phyloP scores from a whole-genome alignment of 2,113 vertebrate genomes.

The Aythya baeri region DNA sequence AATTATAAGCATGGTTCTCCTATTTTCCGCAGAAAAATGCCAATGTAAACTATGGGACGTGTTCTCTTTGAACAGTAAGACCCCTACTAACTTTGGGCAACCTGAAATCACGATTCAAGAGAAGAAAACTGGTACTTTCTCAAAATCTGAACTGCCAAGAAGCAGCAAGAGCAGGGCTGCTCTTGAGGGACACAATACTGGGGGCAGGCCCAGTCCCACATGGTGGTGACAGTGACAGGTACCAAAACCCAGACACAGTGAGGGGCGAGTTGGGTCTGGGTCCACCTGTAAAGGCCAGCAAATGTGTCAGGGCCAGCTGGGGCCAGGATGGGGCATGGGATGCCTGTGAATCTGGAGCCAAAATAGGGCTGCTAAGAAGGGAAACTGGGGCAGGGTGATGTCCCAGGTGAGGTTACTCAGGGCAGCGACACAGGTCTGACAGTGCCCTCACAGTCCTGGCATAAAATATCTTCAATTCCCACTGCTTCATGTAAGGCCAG shows the following conservation, averaged over 20 bases:
- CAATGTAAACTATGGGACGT: rapidly evolving
- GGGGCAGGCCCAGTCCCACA: not conserved
- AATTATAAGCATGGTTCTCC: not conserved
- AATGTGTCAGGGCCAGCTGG: not conserved
- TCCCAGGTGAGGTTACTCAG: not conserved
- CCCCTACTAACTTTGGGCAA: not conserved
- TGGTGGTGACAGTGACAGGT: not conserved
- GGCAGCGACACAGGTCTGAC: not conserved
- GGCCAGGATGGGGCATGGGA: not conserved
- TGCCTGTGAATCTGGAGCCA: not conserved
- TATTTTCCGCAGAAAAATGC: not conserved
- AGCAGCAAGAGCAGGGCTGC: not conserved
- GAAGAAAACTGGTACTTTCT: not conserved
- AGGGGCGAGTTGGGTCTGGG: not conserved
- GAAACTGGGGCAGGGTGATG: rapidly evolving
- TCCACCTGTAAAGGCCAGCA: not conserved
- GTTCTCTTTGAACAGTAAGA: not conserved
- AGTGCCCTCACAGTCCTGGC: not conserved
- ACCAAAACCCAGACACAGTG: not conserved
- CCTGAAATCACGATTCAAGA: not conserved
- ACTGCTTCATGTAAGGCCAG: not conserved
- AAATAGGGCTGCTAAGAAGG: not conserved
- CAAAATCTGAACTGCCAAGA: not conserved
- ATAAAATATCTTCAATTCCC: not conserved
- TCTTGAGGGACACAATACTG: not conserved